A percentile compares a stretch with the other conserved stretches of the same genome.
phyloP scores from a whole-genome alignment of 2,888 invertebrate species.

The Lasiommata megera region DNA sequence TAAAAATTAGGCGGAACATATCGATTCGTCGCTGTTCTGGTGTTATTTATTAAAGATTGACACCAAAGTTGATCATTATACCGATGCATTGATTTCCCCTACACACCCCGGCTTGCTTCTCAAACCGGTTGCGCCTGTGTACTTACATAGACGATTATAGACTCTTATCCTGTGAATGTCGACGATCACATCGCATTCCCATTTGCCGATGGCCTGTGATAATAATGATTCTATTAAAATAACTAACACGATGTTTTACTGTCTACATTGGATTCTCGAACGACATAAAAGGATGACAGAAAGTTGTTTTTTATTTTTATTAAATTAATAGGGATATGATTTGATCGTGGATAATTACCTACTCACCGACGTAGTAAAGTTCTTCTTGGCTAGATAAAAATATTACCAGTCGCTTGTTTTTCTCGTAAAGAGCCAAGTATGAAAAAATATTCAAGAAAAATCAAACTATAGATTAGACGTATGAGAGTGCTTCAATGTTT shows the following conservation, averaged over 20 bases:
- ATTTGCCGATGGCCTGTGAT: conserved; percentile 46
- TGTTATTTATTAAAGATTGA: conserved; percentile 40
- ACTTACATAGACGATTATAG: conserved; percentile 48
- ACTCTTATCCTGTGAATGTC: conserved; percentile 36
- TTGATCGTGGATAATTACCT: neutral
- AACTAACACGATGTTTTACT: conserved; percentile 27
- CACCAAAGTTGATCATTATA: conserved; percentile 57
- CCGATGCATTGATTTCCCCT: conserved; percentile 56
- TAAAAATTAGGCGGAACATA: neutral
- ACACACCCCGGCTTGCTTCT: conserved; percentile 52
- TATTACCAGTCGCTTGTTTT: too few species aligned
- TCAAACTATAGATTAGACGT: too few species aligned
- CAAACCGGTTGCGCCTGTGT: conserved; percentile 61
- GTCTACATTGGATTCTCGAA: conserved; percentile 12
- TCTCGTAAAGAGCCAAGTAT: too few species aligned
- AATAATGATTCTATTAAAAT: conserved; percentile 40
- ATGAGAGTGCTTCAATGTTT: too few species aligned
- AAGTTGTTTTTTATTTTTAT: neutral
- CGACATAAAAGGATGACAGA: neutral
- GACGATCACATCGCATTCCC: conserved; percentile 45
- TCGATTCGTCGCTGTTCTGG: too few species aligned
- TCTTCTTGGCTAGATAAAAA: too few species aligned
- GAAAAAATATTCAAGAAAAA: too few species aligned
- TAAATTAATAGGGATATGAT: neutral
- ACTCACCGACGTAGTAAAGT: too few species aligned